Conservation (phyloP, 2,113 vertebrate genomes). For the Pyrgilauda ruficollis region DNA sequence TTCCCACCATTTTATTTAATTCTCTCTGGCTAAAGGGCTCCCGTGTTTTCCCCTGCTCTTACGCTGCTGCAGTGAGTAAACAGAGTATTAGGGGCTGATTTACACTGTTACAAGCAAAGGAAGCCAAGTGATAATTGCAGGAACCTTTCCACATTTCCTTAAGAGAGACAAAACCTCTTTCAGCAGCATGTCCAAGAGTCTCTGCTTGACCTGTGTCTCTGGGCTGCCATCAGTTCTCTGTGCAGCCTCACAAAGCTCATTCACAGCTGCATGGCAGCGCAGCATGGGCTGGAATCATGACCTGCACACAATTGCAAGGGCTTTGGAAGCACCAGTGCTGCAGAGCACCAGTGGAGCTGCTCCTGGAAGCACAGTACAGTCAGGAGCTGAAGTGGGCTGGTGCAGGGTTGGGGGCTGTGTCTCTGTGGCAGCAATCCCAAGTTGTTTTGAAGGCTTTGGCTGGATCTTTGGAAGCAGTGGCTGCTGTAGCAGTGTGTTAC, state of each 20-base stretch:
- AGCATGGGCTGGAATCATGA: fast-evolving
- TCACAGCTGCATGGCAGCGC: fast-evolving
- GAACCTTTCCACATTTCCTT: background rate
- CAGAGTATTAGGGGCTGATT: background rate
- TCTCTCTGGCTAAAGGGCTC: background rate
- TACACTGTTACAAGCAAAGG: background rate
- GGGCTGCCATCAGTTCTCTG: background rate
- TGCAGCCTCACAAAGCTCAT: background rate
- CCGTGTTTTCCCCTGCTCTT: background rate
- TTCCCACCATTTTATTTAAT: background rate
- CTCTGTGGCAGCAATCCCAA: background rate
- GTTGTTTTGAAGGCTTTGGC: background rate
- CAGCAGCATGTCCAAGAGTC: background rate
- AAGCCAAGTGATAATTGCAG: background rate
- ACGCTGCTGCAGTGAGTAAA: background rate
- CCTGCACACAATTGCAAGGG: background rate
- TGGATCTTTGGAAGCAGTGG: background rate
- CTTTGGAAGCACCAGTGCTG: background rate
- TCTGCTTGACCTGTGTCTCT: background rate
- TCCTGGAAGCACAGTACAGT: background rate
- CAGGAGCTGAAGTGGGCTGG: background rate
- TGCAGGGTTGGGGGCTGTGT: background rate
- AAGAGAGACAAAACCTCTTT: background rate
- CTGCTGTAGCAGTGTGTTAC: background rate
- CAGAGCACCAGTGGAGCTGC: fast-evolving